Evolutionary conservation across 2,888 invertebrate genomes (phyloP).

Genomic region (Omphaloscelis lunosa): DNA sequence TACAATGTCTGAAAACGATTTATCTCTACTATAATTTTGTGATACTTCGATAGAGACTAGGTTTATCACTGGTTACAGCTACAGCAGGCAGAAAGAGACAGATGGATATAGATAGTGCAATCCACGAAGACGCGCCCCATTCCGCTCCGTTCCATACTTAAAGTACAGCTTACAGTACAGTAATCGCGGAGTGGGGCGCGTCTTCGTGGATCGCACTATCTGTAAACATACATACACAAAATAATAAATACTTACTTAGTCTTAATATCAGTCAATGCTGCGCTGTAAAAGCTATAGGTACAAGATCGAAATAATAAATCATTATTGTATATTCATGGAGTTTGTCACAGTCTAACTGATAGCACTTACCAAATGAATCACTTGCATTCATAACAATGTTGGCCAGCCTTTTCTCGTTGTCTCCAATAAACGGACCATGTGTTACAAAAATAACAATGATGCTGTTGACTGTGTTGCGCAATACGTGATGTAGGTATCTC

Average conservation of each 20-base stretch:
- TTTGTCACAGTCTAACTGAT: conserved; percentile 22
- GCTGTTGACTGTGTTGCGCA: conserved; percentile 45
- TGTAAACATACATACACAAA: conserved; percentile 8
- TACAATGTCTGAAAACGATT: background rate
- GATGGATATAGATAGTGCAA: no score
- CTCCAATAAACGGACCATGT: conserved; percentile 21
- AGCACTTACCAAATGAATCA: conserved; percentile 27
- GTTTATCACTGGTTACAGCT: background rate
- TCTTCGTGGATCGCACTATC: no score
- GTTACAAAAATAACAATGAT: conserved; percentile 56
- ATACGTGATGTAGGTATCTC: conserved; percentile 46
- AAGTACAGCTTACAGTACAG: no score
- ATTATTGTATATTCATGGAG: background rate
- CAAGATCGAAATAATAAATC: background rate
- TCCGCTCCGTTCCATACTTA: no score
- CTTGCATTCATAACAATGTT: conserved; percentile 24
- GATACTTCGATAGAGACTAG: background rate
- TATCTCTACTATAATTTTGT: background rate
- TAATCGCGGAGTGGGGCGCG: no score
- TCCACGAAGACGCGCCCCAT: no score
- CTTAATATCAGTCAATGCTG: conserved; percentile 6
- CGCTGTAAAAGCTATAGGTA: conserved; percentile 4
- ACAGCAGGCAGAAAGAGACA: background rate
- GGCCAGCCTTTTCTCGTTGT: conserved; percentile 13
- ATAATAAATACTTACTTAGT: background rate